Evolutionary conservation across 2,888 invertebrate genomes (phyloP).

Genomic region (Tetragonula carbonaria): DNA sequence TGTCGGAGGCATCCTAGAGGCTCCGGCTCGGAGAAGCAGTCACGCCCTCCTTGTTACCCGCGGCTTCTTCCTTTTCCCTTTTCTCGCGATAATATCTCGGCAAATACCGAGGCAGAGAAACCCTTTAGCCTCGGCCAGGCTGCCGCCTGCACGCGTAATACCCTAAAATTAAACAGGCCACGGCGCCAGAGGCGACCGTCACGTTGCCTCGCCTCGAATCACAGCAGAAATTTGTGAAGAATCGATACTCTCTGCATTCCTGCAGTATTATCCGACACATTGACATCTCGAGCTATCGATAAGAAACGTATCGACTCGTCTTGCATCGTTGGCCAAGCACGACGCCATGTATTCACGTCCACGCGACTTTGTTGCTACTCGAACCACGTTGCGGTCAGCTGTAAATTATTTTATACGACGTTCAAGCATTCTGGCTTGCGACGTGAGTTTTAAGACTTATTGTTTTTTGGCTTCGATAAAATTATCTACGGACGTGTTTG

Average conservation of each 20-base stretch:
- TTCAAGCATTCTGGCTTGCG: background rate
- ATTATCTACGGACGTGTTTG: background rate
- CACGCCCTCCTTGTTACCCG: slow-evolving; percentile 74
- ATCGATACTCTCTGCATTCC: background rate
- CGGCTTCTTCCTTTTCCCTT: slow-evolving; percentile 45
- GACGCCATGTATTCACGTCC: slow-evolving; percentile 1
- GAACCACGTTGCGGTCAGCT: background rate
- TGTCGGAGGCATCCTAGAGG: slow-evolving; percentile 69
- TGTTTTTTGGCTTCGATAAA: no score
- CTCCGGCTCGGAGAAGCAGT: slow-evolving; percentile 62
- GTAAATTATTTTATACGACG: slow-evolving; percentile 30
- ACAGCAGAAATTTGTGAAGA: background rate
- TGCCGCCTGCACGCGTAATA: slow-evolving; percentile 75
- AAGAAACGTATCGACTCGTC: slow-evolving; percentile 13
- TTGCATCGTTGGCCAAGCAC: slow-evolving; percentile 31
- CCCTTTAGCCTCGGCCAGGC: slow-evolving; percentile 72
- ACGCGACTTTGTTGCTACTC: background rate
- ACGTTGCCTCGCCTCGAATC: slow-evolving; percentile 31
- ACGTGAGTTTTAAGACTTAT: background rate
- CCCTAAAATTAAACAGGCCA: slow-evolving; percentile 78
- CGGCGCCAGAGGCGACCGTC: slow-evolving; percentile 71
- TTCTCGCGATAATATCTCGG: slow-evolving; percentile 74
- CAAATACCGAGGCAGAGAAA: slow-evolving; percentile 72
- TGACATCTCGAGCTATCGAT: slow-evolving; percentile 28
- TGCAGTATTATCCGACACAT: background rate